Percentiles rank a stretch among this genome's conserved stretches.
These are phyloP conservation scores for Apolygus lucorum DNA, from an alignment of 1,140 invertebrate genomes.

Conservation along the genomic window DNA sequence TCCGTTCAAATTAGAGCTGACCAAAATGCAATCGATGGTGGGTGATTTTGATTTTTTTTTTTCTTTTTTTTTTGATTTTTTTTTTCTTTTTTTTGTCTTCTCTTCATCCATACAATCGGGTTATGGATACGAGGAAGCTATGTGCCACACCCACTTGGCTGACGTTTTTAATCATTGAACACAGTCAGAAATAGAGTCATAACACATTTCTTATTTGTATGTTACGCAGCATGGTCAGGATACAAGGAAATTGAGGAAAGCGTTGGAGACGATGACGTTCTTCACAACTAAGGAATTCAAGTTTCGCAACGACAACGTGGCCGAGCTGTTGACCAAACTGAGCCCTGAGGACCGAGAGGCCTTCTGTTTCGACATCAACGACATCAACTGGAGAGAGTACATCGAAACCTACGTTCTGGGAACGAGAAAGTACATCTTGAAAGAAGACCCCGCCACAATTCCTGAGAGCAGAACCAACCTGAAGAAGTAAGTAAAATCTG, in stretches of 20 bases:
- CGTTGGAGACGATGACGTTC: constrained; percentile 61
- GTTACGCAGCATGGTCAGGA: constrained; percentile 65
- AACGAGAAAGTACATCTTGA: constrained; percentile 73
- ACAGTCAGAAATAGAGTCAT: no score
- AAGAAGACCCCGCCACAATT: constrained; percentile 69
- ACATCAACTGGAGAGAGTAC: constrained; percentile 76
- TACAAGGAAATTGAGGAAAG: constrained; percentile 69
- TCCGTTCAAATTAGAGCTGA: no score
- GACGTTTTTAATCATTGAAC: neutral
- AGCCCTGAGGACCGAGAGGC: constrained; percentile 51
- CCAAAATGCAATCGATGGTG: no score
- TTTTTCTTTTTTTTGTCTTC: no score
- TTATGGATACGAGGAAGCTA: no score
- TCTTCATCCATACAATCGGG: no score
- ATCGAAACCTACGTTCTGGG: constrained; percentile 76
- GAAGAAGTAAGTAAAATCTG: constrained; percentile 46
- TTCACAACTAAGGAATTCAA: constrained; percentile 75
- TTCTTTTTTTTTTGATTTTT: no score
- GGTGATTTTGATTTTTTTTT: no score
- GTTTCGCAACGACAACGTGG: constrained; percentile 65
- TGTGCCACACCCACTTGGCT: neutral
- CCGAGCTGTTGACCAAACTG: constrained; percentile 51
- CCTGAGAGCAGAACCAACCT: constrained; percentile 62
- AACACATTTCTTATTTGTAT: constrained; percentile 37
- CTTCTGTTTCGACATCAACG: constrained; percentile 63